Base-by-base conservation (phyloP, 2,113 vertebrate genomes). In the Echinops telfairi region DNA sequence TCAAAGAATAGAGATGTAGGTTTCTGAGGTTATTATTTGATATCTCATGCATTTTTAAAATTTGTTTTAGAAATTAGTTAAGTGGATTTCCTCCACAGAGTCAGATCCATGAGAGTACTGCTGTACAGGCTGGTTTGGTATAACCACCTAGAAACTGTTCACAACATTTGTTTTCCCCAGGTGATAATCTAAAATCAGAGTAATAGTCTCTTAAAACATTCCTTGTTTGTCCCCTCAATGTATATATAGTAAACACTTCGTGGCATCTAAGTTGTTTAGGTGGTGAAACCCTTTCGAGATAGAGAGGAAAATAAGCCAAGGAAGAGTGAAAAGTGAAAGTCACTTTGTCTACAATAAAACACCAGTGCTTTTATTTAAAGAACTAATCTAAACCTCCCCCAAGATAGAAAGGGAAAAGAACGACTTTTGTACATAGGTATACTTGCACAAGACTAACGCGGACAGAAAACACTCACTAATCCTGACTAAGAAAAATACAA, bases 401-500 rank as follows among this genome's bases (percentile, higher is more conserved):
- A 0, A 36, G 36, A 47, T 86, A 10, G 11, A 47, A 58, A 9
- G 15, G 36, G 81, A 77, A 77, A 53, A 6, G n/a, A 3, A 89
- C 43, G 2, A 2, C 11, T 31, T 71, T 75, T 68, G 20, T 20
- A 80, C 76, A 62, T 57, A 76, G 40, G 40, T 40, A 3, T 2
- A 2, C 1, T 83, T 76, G 10, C 20, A 90, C 47, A 84, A 68
- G 60, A 77, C 15, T 19, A 22, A 70, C 29, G n/a, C 81, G 19
- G 6, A 78, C 3, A 43, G 27, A 80, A 77, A 60, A 23, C 4
- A 33, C 40, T 71, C 40, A 31, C 2, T 83, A 17, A 58, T 70
- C 82, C 91, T 82, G 62, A 76, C 12, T 77, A 64, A 43, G 77
- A 36, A n/a, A n/a, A n/a, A n/a, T n/a, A n/a, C n/a, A n/a, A n/a